phyloP scores from a whole-genome alignment of 2,888 invertebrate genomes.

The Rosalia funebris region DNA sequence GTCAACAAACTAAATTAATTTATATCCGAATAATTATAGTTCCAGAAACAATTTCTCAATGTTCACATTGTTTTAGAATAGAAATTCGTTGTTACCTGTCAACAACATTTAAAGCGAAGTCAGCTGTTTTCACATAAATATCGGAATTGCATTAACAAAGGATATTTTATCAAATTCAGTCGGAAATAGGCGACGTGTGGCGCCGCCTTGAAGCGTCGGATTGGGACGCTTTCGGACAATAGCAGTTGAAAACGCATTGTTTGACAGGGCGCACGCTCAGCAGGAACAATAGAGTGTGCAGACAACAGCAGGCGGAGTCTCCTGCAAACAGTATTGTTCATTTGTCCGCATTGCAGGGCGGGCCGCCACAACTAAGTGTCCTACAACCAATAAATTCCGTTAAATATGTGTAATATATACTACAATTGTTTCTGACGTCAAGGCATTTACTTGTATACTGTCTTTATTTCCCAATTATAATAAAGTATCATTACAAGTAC shows the following conservation, averaged over 20 bases:
- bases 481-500: too few relatives aligned
- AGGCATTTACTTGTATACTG: too few relatives aligned
- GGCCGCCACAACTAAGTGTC: slow-evolving; percentile 46
- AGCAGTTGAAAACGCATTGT: slow-evolving; percentile 61
- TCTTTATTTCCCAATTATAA: too few relatives aligned
- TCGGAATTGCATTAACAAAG: neutral
- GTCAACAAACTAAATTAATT: too few relatives aligned
- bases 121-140: too few relatives aligned
- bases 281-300: slow-evolving; percentile 62
- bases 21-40: too few relatives aligned
- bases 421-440: too few relatives aligned
- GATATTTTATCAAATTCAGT: slow-evolving; percentile 28
- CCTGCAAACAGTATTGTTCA: slow-evolving; percentile 63
- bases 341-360: slow-evolving; percentile 60
- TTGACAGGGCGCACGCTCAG: slow-evolving; percentile 61
- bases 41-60: too few relatives aligned
- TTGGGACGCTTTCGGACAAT: slow-evolving; percentile 63
- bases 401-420: slow-evolving; percentile 32
- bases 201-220: slow-evolving; percentile 61
- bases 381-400: slow-evolving; percentile 51
- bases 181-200: slow-evolving; percentile 47
- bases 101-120: too few relatives aligned
- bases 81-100: too few relatives aligned
- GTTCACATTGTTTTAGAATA: too few relatives aligned
- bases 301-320: slow-evolving; percentile 63